phyloP scores from a whole-genome alignment of 2,888 invertebrate genomes.

The Schizaphis graminum region DNA sequence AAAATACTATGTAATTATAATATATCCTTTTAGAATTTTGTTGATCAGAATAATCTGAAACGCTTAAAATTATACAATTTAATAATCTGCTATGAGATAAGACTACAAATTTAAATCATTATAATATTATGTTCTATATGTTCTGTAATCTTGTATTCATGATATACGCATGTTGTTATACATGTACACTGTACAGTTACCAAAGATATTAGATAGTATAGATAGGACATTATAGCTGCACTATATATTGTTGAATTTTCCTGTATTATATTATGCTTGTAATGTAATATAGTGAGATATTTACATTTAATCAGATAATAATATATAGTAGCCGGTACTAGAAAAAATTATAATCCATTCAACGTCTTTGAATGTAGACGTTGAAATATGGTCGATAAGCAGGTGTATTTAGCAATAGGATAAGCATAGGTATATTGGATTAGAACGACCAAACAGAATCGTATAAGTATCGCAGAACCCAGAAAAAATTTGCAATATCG shows the following conservation, averaged over 20 bases:
- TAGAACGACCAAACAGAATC: neutral
- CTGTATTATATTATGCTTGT: neutral
- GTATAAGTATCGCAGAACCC: neutral
- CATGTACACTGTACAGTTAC: neutral
- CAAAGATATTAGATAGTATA: neutral
- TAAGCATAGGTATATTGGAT: neutral
- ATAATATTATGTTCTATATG: neutral
- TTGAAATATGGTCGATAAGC: constrained; percentile 12
- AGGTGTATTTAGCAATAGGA: constrained; percentile 8
- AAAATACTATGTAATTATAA: neutral
- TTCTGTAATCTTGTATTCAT: neutral
- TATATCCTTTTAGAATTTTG: neutral
- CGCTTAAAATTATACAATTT: neutral
- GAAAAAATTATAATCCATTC: constrained; percentile 12
- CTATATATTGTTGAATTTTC: neutral
- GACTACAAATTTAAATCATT: neutral
- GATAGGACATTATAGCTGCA: neutral
- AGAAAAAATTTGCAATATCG: neutral
- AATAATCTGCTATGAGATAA: neutral
- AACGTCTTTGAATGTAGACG: neutral
- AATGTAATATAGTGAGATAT: constrained; percentile 7
- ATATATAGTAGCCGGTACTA: neutral
- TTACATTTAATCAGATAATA: constrained; percentile 17
- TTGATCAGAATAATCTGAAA: neutral
- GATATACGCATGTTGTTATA: neutral